Percentiles rank a stretch among this genome's conserved stretches.
phyloP scores from a whole-genome alignment of 2,888 invertebrate genomes.

The Polia nebulosa region DNA sequence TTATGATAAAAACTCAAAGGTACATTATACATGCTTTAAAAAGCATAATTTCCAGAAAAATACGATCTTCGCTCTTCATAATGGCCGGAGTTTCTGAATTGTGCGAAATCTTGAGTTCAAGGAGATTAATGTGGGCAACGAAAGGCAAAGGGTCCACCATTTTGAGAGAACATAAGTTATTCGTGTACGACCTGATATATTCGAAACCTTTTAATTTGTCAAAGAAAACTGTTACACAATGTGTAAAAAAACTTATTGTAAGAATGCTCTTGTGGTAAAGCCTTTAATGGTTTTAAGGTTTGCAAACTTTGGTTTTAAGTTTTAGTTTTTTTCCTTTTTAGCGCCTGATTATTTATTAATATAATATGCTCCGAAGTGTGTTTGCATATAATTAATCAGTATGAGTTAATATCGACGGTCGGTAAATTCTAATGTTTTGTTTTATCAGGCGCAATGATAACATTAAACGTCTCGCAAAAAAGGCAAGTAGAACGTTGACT shows the following conservation, averaged over 20 bases:
- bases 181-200: constrained; percentile 43
- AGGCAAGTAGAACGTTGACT: background rate
- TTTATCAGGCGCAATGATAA: constrained; percentile 28
- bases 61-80: constrained; percentile 7
- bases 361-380: background rate
- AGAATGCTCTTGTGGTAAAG: background rate
- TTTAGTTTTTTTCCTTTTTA: background rate
- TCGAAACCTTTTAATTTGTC: constrained; percentile 40
- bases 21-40: background rate
- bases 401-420: background rate
- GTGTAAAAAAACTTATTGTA: background rate
- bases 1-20: background rate
- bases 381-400: constrained; percentile 1
- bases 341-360: constrained; percentile 26
- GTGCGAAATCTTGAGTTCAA: constrained; percentile 28
- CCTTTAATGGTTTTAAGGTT: background rate
- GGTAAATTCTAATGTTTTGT: background rate
- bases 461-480: background rate
- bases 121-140: constrained; percentile 33
- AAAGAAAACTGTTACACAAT: constrained; percentile 18
- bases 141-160: constrained; percentile 33
- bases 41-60: background rate
- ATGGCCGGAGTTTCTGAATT: constrained; percentile 34
- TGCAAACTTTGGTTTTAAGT: background rate
- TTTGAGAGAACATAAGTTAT: constrained; percentile 51